Evolutionary conservation across 2,113 vertebrate genomes (phyloP).

Genomic region (Hippocampus barbouri): DNA sequence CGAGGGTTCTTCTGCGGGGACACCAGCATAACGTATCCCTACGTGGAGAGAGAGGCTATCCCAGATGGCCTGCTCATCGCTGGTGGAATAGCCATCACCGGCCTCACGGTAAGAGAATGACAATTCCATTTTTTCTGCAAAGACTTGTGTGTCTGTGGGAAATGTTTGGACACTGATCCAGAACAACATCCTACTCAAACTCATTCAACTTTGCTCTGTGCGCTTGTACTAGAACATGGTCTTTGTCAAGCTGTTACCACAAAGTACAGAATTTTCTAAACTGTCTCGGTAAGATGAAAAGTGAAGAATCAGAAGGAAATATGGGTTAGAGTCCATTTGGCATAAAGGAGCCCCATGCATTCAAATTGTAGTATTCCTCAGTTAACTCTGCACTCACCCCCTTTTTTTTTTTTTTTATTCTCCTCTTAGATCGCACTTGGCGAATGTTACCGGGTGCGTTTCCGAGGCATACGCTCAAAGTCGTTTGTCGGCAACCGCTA

Average conservation of each 20-base stretch:
- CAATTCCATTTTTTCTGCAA: not conserved
- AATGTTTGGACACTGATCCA: too few relatives aligned
- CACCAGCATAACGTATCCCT: slow-evolving; percentile 72
- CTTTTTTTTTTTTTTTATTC: slow-evolving; percentile 1
- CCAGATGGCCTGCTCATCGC: slow-evolving; percentile 69
- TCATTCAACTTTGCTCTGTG: not conserved
- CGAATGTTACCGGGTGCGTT: slow-evolving; percentile 68
- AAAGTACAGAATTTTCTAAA: not conserved
- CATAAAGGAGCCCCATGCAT: not conserved
- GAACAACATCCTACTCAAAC: too few relatives aligned
- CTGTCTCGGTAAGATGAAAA: not conserved
- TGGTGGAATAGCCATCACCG: slow-evolving; percentile 72
- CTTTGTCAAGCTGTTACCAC: not conserved
- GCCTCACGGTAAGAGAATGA: slow-evolving; percentile 60
- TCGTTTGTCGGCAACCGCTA: slow-evolving; percentile 67
- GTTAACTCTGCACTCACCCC: not conserved
- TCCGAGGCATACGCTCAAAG: slow-evolving; percentile 48
- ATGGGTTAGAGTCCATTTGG: not conserved
- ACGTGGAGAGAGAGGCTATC: slow-evolving; percentile 56
- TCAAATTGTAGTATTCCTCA: not conserved
- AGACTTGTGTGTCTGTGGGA: too few relatives aligned
- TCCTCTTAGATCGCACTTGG: slow-evolving; percentile 69
- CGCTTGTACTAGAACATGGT: not conserved
- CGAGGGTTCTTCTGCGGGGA: slow-evolving; percentile 79
- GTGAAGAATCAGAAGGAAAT: not conserved